A percentile compares a stretch with the other conserved stretches of the same genome.
Evolutionary conservation across 2,797 vertebrate species (phyloP).

Genomic region (Poecilia picta): DNA sequence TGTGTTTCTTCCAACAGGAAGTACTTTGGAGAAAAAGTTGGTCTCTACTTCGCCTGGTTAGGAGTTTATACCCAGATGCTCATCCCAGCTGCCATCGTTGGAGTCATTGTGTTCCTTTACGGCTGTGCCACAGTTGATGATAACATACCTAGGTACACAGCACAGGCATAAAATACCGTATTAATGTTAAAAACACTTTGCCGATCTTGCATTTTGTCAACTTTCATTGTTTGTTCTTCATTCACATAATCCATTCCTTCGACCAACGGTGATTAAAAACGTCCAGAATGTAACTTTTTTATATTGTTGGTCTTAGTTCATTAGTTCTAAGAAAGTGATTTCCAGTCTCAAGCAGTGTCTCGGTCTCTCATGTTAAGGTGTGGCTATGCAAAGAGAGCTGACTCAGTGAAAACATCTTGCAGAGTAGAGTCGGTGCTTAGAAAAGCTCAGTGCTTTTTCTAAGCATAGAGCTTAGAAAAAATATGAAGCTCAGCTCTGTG

Average conservation of each 20-base stretch:
- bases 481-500: background rate
- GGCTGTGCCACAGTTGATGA: conserved; percentile 93
- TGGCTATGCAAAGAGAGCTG: background rate
- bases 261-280: background rate
- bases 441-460: too few species aligned
- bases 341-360: background rate
- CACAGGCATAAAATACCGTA: background rate
- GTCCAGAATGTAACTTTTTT: background rate
- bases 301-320: background rate
- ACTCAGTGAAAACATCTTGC: background rate
- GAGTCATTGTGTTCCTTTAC: conserved; percentile 94
- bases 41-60: conserved; percentile 97
- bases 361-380: background rate
- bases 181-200: background rate
- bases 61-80: conserved; percentile 98
- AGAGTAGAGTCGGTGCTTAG: background rate
- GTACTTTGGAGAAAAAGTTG: conserved; percentile 97
- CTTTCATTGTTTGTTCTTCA: background rate
- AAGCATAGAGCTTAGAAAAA: background rate
- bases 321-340: background rate
- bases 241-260: background rate
- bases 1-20: conserved; percentile 80
- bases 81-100: conserved; percentile 92
- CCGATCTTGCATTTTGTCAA: background rate
- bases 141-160: conserved; percentile 91